These are phyloP conservation scores for Arvicanthis niloticus DNA, from an alignment of 2,113 vertebrate genomes.

Conservation along the genomic window DNA sequence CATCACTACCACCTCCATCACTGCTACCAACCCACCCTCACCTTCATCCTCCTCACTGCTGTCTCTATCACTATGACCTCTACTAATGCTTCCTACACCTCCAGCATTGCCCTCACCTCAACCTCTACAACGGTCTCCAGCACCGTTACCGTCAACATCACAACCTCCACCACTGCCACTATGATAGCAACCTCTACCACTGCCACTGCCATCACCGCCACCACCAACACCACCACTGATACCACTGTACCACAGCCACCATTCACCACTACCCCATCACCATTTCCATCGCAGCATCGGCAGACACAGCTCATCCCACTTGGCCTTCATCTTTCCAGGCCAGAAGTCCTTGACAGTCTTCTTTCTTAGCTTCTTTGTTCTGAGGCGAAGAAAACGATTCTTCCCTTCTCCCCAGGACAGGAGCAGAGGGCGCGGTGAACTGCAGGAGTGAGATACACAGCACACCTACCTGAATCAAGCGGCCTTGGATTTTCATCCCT, in stretches of 20 bases:
- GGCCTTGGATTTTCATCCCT: neutral
- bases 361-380: neutral
- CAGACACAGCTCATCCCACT: neutral
- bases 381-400: neutral
- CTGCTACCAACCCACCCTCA: neutral
- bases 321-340: neutral
- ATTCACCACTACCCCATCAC: neutral
- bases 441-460: neutral
- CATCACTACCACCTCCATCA: too few relatives aligned
- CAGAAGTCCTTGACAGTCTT: neutral
- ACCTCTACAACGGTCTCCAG: neutral
- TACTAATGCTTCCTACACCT: fast-evolving
- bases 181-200: too few relatives aligned
- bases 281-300: neutral
- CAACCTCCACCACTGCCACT: fast-evolving
- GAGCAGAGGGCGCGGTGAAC: neutral
- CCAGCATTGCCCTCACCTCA: fast-evolving
- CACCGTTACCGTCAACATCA: neutral
- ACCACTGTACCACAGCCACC: neutral
- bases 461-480: neutral
- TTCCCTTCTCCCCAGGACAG: neutral
- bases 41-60: fast-evolving
- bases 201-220: neutral
- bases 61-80: too few relatives aligned
- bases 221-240: neutral